These are phyloP conservation scores for Lycaena phlaeas DNA, from an alignment of 2,888 invertebrate genomes.

Conservation along the genomic window DNA sequence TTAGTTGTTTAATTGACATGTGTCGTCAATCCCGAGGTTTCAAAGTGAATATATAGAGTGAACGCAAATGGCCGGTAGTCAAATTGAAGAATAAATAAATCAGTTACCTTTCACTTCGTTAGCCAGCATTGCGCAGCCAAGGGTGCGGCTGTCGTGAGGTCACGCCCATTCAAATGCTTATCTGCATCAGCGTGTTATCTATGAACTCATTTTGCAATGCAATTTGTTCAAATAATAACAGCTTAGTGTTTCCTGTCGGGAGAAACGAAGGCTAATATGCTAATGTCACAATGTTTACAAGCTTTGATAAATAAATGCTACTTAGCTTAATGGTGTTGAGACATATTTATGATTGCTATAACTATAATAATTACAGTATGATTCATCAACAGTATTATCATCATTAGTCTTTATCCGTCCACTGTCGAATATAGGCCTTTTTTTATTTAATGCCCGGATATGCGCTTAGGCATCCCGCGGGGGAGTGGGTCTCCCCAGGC, in stretches of 20 bases:
- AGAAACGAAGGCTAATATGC: background rate
- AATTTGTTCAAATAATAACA: conserved; percentile 11
- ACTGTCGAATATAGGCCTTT: too few relatives aligned
- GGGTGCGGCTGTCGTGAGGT: conserved; percentile 30
- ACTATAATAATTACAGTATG: too few relatives aligned
- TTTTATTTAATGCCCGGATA: too few relatives aligned
- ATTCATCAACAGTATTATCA: too few relatives aligned
- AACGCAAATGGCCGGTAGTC: conserved; percentile 3
- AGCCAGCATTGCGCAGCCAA: conserved; percentile 24
- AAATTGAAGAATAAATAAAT: conserved; percentile 9
- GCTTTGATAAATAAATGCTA: background rate
- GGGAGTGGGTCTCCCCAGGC: too few relatives aligned
- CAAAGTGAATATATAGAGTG: background rate
- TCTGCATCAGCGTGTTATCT: conserved; percentile 24
- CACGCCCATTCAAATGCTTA: conserved; percentile 26
- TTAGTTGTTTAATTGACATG: too few relatives aligned
- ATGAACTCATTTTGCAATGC: conserved; percentile 18
- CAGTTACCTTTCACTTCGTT: conserved; percentile 25
- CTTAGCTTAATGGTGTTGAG: too few relatives aligned
- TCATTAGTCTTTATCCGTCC: too few relatives aligned
- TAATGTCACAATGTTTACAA: background rate
- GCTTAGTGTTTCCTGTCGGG: background rate
- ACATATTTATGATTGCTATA: too few relatives aligned
- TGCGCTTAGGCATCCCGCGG: too few relatives aligned
- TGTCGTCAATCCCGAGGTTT: too few relatives aligned